Base-by-base conservation (phyloP, 1,140 invertebrate species). In the Pseudomyrmex gracilis region DNA sequence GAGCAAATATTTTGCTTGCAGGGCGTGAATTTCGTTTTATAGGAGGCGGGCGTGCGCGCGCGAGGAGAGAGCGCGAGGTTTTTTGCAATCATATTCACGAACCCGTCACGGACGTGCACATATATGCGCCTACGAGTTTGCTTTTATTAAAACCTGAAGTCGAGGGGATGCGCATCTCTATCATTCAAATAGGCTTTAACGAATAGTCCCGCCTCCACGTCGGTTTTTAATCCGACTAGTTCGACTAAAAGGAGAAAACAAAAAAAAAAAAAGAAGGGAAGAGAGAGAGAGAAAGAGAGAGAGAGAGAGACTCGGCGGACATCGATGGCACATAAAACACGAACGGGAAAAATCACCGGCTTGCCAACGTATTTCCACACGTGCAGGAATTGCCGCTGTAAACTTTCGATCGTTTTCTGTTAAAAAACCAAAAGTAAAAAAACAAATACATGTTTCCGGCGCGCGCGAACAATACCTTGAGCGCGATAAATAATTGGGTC, bases 1-100 rank as follows among this genome's bases (percentile, higher is more conserved):
- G 82, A 66, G 82, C 82, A 83, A 83, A 83, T 83, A 83, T 83
- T 83, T 78, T 83, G 53, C 60, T 83, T 83, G 73, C 63, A 66
- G 61, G 49, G 63, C 61, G 82, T 77, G 73, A 83, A 83, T 83
- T 83, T 83, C 73, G 61, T 57, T 77, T 58, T 67, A 60, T 43
- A 66, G 61, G 45, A 58, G 73, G 73, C 47, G 73, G 43, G 73
- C 34, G 34, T 34, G 34, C 34, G 34, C 34, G 34, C 34, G 51
- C 45, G 63, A 58, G 73, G n/a, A 17, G 24, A 61, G n/a, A 17
- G 24, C 2, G 58, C 71, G 61, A 57, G 57, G 63, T 77, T 83
- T 83, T 83, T 78, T 51, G 47, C 58, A 76, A 51, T 68, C 64
- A 64, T 64, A 63, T 64, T 47, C 80, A 58, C 22, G 70, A 20